Percentiles rank a stretch among this genome's conserved stretches.
These are phyloP conservation scores for Molossus alvarezi DNA, from an alignment of 2,797 vertebrate species.

Conservation along the genomic window DNA sequence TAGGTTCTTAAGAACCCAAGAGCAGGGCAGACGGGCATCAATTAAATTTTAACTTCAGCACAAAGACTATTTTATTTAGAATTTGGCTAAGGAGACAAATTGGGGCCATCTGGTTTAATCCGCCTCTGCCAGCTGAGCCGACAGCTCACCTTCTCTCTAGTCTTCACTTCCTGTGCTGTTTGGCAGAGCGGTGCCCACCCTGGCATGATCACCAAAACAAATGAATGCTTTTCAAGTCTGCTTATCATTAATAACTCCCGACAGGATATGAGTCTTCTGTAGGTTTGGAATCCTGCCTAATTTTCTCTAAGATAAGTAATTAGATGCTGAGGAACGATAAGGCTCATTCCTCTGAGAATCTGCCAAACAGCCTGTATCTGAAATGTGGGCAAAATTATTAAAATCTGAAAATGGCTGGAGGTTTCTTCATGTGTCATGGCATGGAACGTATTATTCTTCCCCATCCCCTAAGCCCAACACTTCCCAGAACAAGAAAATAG, in stretches of 20 bases:
- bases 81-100: slow-evolving; percentile 66
- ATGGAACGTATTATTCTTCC: background rate
- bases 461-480: background rate
- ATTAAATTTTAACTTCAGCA: slow-evolving; percentile 78
- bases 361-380: slow-evolving; percentile 70
- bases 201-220: slow-evolving; percentile 81
- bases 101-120: slow-evolving; percentile 80
- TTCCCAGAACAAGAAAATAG: slow-evolving; percentile 40
- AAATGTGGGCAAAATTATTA: slow-evolving; percentile 69
- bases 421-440: slow-evolving; percentile 61
- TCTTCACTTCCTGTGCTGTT: background rate
- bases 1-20: slow-evolving; percentile 51
- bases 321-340: slow-evolving; percentile 70
- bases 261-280: slow-evolving; percentile 76
- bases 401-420: slow-evolving; percentile 71
- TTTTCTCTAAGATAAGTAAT: slow-evolving; percentile 81
- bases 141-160: slow-evolving; percentile 56
- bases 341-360: slow-evolving; percentile 66
- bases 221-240: slow-evolving; percentile 80
- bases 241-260: slow-evolving; percentile 82
- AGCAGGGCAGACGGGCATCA: slow-evolving; percentile 27
- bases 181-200: slow-evolving; percentile 54
- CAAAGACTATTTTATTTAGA: slow-evolving; percentile 70
- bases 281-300: slow-evolving; percentile 81
- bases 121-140: slow-evolving; percentile 48